Evolutionary conservation across 2,113 vertebrate species (phyloP), one percentile per base, ranked within the genome.

Genomic region (Hippopotamus amphibius): DNA sequence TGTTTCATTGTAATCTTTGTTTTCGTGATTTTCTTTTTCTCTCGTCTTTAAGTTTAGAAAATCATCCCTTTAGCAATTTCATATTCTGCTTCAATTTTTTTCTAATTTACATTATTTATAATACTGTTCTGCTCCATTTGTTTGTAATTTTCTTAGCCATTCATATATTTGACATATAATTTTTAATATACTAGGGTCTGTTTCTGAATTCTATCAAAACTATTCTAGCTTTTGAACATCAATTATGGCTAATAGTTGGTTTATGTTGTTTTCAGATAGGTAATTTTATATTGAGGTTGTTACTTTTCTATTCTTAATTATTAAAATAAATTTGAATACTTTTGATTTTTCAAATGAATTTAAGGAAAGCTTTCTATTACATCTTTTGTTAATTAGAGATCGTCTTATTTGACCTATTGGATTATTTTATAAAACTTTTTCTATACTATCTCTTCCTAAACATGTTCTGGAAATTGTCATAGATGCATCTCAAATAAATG

Each of bases 201-300:
- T 63, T 63, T 87, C 41, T 91, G 41, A 90, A 76, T 87, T 86
- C 85, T 90, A 86, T 19, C 22, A 76, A 88, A 61, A 26, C 24
- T 10, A 5, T 84, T 90, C 37, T 72, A 66, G 68, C 50, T 76
- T 46, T 83, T 90, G 61, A 28, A 7, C 28, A 69, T 55, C 28
- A 87, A 30, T 80, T 77, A 41, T 69, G 19, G 24, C 81, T 68
- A 82, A 76, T 93, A 82, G 80, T 57, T 87, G 33, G 11, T 80
- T 94, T 94, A 10, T 96, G 22, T 94, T 92, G 4, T 24, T 59
- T 93, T 88, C 41, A 61, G 43, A 48, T 66, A 74, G 15, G 28
- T 66, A 74, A 46, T 63, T 88, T 89, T 82, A 43, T 69, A 6
- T 77, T 77, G 28, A 80, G 11, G 30, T 48, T 6, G 14, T 90